phyloP scores from a whole-genome alignment of 2,888 invertebrate species.

The Xestia rhomboidea region DNA sequence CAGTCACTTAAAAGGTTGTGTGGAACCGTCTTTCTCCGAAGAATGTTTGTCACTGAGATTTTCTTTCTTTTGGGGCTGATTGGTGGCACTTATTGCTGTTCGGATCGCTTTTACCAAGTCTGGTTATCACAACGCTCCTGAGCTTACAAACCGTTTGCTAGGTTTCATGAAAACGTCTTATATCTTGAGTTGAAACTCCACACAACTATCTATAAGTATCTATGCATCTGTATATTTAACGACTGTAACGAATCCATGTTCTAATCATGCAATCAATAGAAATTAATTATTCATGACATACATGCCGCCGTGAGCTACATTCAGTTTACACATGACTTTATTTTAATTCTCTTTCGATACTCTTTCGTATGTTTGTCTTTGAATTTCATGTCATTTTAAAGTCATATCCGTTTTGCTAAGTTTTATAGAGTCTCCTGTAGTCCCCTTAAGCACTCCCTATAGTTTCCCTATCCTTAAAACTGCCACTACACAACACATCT shows the following conservation, averaged over 20 bases:
- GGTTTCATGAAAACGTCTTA: not conserved
- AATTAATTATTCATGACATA: constrained; percentile 49
- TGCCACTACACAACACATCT: too few species aligned
- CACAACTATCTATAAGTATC: not conserved
- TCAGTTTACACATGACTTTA: constrained; percentile 2
- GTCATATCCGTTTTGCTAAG: not conserved
- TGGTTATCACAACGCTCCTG: too few species aligned
- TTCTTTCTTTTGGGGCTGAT: not conserved
- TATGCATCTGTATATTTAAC: constrained; percentile 17
- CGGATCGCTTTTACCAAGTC: not conserved
- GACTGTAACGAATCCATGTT: constrained; percentile 24
- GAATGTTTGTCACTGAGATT: not conserved
- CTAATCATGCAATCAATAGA: constrained; percentile 49
- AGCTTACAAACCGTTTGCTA: not conserved
- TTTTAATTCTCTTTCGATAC: constrained; percentile 31
- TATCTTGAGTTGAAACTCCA: not conserved
- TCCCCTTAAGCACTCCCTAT: too few species aligned
- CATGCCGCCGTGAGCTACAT: constrained; percentile 26
- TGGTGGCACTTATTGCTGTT: not conserved
- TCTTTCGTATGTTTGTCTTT: constrained; percentile 14
- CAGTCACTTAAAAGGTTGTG: not conserved
- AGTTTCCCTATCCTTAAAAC: not conserved
- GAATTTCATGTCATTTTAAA: not conserved
- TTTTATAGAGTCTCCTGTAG: too few species aligned
- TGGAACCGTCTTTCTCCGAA: not conserved